Evolutionary conservation across 2,113 vertebrate species (phyloP).

Genomic region (Spheniscus mendiculus): DNA sequence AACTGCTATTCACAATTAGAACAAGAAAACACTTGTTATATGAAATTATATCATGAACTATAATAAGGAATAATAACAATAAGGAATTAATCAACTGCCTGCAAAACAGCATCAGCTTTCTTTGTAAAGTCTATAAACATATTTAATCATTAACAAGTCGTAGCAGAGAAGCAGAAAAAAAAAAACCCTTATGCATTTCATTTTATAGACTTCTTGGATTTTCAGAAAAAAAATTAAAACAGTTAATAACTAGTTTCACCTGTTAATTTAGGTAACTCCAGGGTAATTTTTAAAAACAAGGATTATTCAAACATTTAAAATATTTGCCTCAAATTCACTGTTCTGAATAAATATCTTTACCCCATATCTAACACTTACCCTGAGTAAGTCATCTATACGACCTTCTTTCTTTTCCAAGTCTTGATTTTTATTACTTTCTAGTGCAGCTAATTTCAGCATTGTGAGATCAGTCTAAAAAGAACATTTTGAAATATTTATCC

Average conservation of each 20-base stretch:
- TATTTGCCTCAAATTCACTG: neutral
- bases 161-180: neutral
- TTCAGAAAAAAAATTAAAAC: neutral
- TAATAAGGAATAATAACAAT: too few species aligned
- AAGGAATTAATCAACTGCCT: neutral
- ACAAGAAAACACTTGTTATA: neutral
- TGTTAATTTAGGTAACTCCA: neutral
- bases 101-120: neutral
- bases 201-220: neutral
- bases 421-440: conserved; percentile 99
- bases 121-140: neutral
- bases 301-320: neutral
- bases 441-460: conserved; percentile 95
- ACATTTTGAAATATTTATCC: conserved; percentile 14
- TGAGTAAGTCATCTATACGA: conserved; percentile 97
- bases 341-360: conserved; percentile 1
- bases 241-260: neutral
- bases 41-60: neutral
- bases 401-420: conserved; percentile 99
- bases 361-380: conserved; percentile 82
- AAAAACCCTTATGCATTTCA: neutral
- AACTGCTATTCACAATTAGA: neutral
- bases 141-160: neutral
- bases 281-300: neutral
- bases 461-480: conserved; percentile 94